These are phyloP conservation scores for Antidorcas marsupialis DNA, from an alignment of 2,113 vertebrate species.

Conservation along the genomic window DNA sequence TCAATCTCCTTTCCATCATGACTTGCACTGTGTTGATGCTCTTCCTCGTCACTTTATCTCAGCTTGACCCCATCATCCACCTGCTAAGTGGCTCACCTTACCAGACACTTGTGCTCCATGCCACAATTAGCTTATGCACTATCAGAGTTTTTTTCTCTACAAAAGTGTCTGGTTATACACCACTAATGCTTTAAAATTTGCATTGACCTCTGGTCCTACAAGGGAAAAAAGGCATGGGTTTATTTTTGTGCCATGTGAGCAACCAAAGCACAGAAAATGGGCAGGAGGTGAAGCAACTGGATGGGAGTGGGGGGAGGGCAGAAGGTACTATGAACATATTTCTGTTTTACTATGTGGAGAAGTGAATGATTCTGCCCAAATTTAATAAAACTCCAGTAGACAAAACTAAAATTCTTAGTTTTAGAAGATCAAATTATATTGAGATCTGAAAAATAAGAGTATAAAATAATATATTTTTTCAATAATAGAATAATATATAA, in stretches of 20 bases:
- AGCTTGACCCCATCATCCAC: neutral
- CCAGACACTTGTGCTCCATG: neutral
- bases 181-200: neutral
- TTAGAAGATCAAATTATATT: neutral
- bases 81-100: neutral
- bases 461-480: neutral
- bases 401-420: neutral
- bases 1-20: neutral
- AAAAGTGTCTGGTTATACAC: neutral
- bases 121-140: neutral
- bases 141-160: neutral
- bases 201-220: neutral
- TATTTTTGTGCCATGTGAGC: neutral
- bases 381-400: neutral
- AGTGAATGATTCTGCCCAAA: neutral
- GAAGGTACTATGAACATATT: neutral
- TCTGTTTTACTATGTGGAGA: neutral
- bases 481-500: neutral
- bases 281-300: rapidly evolving
- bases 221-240: neutral
- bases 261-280: neutral
- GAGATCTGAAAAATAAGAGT: neutral
- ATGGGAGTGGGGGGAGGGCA: rapidly evolving
- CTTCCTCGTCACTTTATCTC: neutral
- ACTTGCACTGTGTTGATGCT: neutral